These are phyloP conservation scores for Lottia scabra DNA, from an alignment of 2,888 invertebrate species.

Conservation along the genomic window DNA sequence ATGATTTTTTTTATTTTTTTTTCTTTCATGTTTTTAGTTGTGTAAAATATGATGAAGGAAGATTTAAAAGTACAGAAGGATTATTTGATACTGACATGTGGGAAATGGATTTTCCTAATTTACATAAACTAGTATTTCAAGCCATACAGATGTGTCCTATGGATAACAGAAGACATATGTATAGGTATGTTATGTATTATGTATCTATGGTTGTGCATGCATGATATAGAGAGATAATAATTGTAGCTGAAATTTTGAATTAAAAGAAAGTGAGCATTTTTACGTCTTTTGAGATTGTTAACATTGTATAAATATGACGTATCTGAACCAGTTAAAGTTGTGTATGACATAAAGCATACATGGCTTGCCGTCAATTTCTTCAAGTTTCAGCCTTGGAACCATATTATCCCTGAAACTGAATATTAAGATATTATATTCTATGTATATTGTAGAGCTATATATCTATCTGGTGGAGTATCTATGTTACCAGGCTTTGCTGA, in stretches of 20 bases:
- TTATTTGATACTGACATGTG: constrained; percentile 73
- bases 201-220: too few species aligned
- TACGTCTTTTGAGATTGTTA: too few species aligned
- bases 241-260: too few species aligned
- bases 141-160: constrained; percentile 74
- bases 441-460: constrained; percentile 70
- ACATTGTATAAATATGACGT: too few species aligned
- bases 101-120: constrained; percentile 73
- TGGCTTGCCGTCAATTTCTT: too few species aligned
- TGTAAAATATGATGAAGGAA: constrained; percentile 69
- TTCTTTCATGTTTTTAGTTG: constrained; percentile 38
- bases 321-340: too few species aligned
- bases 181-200: constrained; percentile 54
- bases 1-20: background rate
- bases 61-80: constrained; percentile 71
- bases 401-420: too few species aligned
- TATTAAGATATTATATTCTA: background rate
- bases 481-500: constrained; percentile 74
- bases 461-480: constrained; percentile 73
- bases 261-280: too few species aligned
- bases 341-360: too few species aligned
- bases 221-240: too few species aligned
- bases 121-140: constrained; percentile 73
- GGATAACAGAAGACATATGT: constrained; percentile 73
- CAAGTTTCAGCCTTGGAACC: too few species aligned